Base-by-base conservation (phyloP, 1,140 invertebrate species). In the Drosophila pachea region DNA sequence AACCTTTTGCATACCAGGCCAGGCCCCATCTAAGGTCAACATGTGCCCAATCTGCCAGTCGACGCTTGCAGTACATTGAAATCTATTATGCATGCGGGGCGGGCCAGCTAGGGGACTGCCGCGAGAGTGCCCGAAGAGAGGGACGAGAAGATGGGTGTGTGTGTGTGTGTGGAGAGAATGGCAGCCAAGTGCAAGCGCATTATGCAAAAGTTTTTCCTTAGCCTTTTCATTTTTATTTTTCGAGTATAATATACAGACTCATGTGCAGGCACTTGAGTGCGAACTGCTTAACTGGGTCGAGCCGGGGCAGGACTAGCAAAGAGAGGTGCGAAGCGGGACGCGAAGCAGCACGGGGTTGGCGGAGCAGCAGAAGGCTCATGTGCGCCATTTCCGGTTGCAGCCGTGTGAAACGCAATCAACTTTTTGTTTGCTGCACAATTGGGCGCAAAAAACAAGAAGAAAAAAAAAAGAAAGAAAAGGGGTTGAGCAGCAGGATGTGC, bases 401-500 rank as follows among this genome's bases (percentile, higher is more conserved):
- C 64, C 58, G 56, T 68, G 69, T 72, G 56, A 68, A 72, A 72
- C 55, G 69, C 69, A 72, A 72, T 72, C 69, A 72, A 72, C 55
- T 72, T 72, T 68, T 68, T 72, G 56, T 72, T 72, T 68, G 69
- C 60, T 60, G 68, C 68, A 53, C 65, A 68, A 61, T 68, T 68
- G 65, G 56, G 56, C 49, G 56, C 49, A 68, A 68, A 61, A 53
- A 55, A 38, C 48, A 52, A 66, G 35, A n/a, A n/a, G n/a, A n/a
- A n/a, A n/a, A n/a, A n/a, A n/a, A n/a, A n/a, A n/a, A n/a, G n/a
- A n/a, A n/a, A n/a, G n/a, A n/a, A n/a, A n/a, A 43, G 45, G 42
- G 35, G 48, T 7, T 5, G 36, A 43, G 12, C 47, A 64, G n/a
- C n/a, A n/a, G n/a, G n/a, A n/a, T n/a, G n/a, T n/a, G n/a, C n/a